phyloP scores from a whole-genome alignment of 2,888 invertebrate species.

The Tuberolachnus salignus region DNA sequence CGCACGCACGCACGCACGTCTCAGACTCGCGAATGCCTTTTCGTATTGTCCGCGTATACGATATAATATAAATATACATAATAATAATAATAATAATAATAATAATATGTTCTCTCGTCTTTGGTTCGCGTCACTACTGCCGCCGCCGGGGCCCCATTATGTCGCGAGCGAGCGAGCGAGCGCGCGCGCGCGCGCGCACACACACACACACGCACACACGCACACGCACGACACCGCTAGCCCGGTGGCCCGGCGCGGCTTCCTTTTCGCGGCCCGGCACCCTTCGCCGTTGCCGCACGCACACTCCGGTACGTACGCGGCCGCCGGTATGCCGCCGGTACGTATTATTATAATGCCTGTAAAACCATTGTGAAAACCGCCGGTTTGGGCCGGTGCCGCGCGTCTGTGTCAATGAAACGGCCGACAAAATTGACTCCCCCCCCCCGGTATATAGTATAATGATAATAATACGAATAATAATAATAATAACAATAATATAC shows the following conservation, averaged over 20 bases:
- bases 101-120: not conserved
- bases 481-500: no score
- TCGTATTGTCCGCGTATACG: not conserved
- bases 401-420: conserved; percentile 37
- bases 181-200: no score
- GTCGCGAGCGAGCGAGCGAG: no score
- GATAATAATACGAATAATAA: not conserved
- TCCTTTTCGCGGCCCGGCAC: no score
- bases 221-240: not conserved
- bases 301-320: conserved; percentile 45
- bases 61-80: not conserved
- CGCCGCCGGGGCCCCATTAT: no score
- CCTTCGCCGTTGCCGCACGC: not conserved
- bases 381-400: no score
- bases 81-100: no score
- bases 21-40: no score
- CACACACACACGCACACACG: not conserved
- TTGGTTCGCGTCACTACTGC: no score
- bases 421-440: conserved; percentile 49
- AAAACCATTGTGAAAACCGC: no score
- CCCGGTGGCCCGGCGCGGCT: not conserved
- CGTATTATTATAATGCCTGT: not conserved
- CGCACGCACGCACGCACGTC: conserved; percentile 17
- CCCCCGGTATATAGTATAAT: conserved; percentile 1
- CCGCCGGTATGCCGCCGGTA: conserved; percentile 32